Evolutionary conservation across 2,797 vertebrate genomes (phyloP), one percentile per base, ranked within the genome.

Genomic region (Chromis chromis): DNA sequence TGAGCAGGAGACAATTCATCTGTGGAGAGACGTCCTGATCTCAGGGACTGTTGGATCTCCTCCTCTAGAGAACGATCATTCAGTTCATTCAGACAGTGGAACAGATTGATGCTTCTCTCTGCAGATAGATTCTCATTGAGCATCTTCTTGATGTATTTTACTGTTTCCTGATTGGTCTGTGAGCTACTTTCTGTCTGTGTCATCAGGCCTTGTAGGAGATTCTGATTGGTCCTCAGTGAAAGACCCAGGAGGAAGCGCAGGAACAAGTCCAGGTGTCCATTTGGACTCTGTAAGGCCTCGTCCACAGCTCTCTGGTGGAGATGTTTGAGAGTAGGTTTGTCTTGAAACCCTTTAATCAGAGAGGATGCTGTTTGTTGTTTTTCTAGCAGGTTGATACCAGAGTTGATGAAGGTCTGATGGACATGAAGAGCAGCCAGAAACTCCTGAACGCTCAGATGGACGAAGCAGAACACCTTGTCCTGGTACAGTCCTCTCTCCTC

Each of bases 351-450:
- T 48, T 19, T 24, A n/a, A 60, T 48, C 3, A 25, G 52, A 21
- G 16, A 11, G 3, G 25, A 14, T 5, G 44, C 7, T 33, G 19
- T 3, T 16, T 36, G 9, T 36, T 69, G 27, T 21, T 25, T 14
- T 8, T 63, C 40, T 31, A 82, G 12, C 56, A 76, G 40, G 27
- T 79, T 74, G 39, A 60, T 6, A 4, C 65, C 79, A 64, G 72
- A 76, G 53, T 39, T 74, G 21, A 49, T 17, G 62, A 82, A 85
- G 2, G 69, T 82, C 14, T 46, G 65, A 64, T 82, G 83, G 50
- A 85, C 70, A 14, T 82, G 46, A 64, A 85, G 76, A 67, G 79
- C 83, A 53, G 79, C 83, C 53, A 85, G 79, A 63, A 85, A 85
- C 79, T 85, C 79, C 69, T 85, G 83, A 53, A 85, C 40, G 25